Evolutionary conservation across 2,888 invertebrate genomes (phyloP).

Genomic region (Agonopterix arenella): DNA sequence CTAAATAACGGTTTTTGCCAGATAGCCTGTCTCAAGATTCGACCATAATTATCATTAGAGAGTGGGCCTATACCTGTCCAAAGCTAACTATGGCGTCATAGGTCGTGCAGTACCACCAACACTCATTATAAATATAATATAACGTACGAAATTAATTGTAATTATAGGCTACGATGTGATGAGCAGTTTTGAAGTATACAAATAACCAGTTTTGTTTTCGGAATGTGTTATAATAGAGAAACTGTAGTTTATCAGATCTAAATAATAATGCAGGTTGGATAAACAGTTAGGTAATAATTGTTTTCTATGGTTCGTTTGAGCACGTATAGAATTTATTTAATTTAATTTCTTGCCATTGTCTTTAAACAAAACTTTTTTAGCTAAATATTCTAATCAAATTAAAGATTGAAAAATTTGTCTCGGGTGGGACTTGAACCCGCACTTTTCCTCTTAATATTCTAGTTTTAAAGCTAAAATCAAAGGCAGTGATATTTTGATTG

Average conservation of each 20-base stretch:
- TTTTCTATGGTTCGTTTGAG: background rate
- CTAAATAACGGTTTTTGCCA: conserved; percentile 13
- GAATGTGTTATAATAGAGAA: background rate
- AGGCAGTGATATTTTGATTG: no score
- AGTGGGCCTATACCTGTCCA: conserved; percentile 19
- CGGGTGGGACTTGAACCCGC: no score
- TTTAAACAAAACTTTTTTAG: no score
- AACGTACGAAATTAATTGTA: conserved; percentile 52
- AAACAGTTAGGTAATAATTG: no score
- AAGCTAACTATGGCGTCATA: conserved; percentile 26
- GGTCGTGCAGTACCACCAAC: conserved; percentile 40
- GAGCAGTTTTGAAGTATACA: conserved; percentile 20
- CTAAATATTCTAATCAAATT: no score
- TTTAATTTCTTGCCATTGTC: no score
- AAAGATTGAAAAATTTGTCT: no score
- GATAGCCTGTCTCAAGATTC: conserved; percentile 12
- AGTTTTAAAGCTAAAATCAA: no score
- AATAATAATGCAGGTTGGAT: no score
- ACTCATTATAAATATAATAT: conserved; percentile 43
- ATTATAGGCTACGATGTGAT: conserved; percentile 35
- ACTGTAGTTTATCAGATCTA: no score
- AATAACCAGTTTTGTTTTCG: conserved; percentile 14
- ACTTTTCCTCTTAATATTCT: no score
- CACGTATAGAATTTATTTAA: no score
- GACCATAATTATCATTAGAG: conserved; percentile 23